Evolutionary conservation across 2,113 vertebrate species (phyloP).

Genomic region (Reinhardtius hippoglossoides): DNA sequence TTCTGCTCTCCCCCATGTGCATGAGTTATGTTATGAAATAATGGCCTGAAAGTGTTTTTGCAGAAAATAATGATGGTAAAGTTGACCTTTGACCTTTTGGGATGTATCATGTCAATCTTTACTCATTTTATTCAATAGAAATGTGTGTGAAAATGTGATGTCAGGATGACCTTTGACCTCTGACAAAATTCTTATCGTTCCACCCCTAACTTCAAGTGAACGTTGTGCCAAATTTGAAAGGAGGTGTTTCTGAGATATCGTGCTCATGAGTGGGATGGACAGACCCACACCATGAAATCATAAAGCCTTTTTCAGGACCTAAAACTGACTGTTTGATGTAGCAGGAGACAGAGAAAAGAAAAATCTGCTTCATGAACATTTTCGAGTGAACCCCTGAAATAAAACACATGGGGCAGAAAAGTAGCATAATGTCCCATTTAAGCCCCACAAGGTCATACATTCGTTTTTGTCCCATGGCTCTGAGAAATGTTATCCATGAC

Average conservation of each 20-base stretch:
- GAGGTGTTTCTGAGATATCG: background rate
- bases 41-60: background rate
- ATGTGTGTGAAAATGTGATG: background rate
- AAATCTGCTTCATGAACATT: background rate
- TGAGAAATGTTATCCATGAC: background rate
- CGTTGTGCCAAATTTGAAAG: background rate
- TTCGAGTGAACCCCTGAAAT: background rate
- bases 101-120: background rate
- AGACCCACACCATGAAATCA: background rate
- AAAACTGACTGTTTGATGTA: background rate
- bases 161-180: background rate
- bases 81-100: too few species aligned
- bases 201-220: background rate
- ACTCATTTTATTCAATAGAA: background rate
- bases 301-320: background rate
- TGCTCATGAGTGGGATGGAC: background rate
- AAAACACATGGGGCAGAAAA: background rate
- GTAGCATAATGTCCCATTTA: background rate
- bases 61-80: too few species aligned
- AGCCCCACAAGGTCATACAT: slow-evolving; percentile 3
- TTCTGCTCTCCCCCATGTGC: background rate
- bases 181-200: background rate
- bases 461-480: background rate
- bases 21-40: background rate
- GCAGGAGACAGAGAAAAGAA: background rate